A percentile compares a stretch with the other conserved stretches of the same genome.
phyloP scores from a whole-genome alignment of 2,797 vertebrate genomes.

The Notamacropus eugenii region DNA sequence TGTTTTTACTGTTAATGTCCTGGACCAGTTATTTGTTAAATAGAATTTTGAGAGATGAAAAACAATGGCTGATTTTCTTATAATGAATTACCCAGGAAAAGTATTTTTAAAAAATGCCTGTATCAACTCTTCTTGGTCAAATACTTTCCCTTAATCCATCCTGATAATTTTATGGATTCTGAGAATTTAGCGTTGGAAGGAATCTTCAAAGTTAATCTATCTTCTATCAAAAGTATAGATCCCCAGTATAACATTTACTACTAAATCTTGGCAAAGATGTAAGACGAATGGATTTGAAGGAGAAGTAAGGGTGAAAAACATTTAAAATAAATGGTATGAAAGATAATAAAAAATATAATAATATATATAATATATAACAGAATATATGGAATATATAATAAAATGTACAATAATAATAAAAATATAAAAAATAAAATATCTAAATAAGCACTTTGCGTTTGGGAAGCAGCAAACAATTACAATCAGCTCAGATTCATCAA shows the following conservation, averaged over 20 bases:
- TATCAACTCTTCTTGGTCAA: fast-evolving
- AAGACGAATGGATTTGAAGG: slow-evolving; percentile 1
- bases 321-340: neutral
- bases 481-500: neutral
- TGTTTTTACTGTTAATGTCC: fast-evolving
- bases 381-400: no score
- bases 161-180: fast-evolving
- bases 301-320: neutral
- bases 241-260: neutral
- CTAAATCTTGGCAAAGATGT: neutral
- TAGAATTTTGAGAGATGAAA: neutral
- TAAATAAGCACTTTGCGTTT: neutral
- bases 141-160: fast-evolving
- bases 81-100: neutral
- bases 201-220: neutral
- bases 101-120: fast-evolving
- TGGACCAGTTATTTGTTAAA: neutral
- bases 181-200: neutral
- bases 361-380: no score
- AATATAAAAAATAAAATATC: no score
- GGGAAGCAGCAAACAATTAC: neutral
- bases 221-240: neutral
- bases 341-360: no score
- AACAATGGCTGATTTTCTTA: neutral
- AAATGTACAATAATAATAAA: no score